Percentiles rank a stretch among this genome's conserved stretches.
Conservation (phyloP, 2,113 vertebrate species). For the Tetrao urogallus region DNA sequence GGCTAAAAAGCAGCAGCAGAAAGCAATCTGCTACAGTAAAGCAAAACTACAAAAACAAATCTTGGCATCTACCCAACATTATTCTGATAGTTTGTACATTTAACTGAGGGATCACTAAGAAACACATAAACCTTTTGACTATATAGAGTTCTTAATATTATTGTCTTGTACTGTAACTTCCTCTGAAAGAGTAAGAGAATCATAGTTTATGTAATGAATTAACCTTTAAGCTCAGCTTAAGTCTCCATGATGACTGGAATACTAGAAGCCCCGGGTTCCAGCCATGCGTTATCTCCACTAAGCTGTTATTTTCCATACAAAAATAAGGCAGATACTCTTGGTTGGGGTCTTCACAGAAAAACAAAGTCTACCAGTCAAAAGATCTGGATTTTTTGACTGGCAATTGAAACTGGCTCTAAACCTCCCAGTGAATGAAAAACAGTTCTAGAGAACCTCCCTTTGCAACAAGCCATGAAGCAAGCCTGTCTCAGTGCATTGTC, state of each 20-base stretch:
- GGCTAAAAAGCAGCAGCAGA: background rate
- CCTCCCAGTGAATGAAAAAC: background rate
- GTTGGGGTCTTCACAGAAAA: background rate
- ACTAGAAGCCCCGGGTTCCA: background rate
- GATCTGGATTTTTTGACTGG: background rate
- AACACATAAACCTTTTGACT: background rate
- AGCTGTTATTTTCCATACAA: background rate
- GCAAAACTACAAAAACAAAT: background rate
- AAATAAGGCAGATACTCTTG: background rate
- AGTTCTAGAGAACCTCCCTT: background rate
- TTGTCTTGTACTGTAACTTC: background rate
- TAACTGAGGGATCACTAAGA: background rate
- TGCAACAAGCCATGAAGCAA: background rate
- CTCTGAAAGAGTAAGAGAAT: background rate
- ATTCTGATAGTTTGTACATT: background rate
- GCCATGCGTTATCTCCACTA: background rate
- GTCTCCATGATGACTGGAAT: background rate
- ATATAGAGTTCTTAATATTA: background rate
- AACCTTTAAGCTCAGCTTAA: background rate
- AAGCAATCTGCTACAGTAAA: background rate
- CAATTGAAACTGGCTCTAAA: background rate
- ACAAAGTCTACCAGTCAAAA: background rate
- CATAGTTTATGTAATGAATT: background rate
- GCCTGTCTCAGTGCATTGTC: fast-evolving
- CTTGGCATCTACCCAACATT: fast-evolving